Evolutionary conservation across 2,797 vertebrate genomes (phyloP).

Genomic region (Poeciliopsis gracilis): DNA sequence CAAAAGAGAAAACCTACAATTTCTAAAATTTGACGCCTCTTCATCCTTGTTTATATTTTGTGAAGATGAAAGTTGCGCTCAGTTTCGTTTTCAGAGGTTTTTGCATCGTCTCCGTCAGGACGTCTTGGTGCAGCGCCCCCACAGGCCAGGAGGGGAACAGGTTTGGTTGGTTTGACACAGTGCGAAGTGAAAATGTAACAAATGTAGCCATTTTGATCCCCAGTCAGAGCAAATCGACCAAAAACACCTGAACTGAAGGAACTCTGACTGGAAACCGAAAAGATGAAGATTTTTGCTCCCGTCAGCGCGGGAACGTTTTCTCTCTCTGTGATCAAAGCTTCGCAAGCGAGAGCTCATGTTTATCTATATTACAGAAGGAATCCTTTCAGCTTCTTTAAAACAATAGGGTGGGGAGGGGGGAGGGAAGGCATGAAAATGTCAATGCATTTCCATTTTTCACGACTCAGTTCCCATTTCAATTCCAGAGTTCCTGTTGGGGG

Average conservation of each 20-base stretch:
- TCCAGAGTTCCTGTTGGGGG: constrained; percentile 66
- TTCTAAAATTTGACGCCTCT: background rate
- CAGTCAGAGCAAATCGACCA: background rate
- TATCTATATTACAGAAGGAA: constrained; percentile 47
- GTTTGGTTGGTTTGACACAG: background rate
- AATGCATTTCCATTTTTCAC: constrained; percentile 69
- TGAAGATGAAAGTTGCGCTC: background rate
- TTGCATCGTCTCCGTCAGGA: too few species aligned
- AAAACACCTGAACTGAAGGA: background rate
- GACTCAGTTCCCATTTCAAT: constrained; percentile 75
- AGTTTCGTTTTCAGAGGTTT: too few species aligned
- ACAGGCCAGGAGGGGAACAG: background rate
- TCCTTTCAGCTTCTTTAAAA: constrained; percentile 41
- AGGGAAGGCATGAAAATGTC: constrained; percentile 49
- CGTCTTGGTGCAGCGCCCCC: background rate
- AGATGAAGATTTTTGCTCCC: background rate
- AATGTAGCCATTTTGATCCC: too few species aligned
- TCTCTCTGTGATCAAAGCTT: constrained; percentile 38
- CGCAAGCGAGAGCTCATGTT: constrained; percentile 30
- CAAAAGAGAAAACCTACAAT: too few species aligned
- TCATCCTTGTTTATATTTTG: background rate
- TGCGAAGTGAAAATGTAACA: too few species aligned
- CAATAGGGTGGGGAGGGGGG: constrained; percentile 42
- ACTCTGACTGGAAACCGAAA: background rate
- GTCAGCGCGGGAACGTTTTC: constrained; percentile 29